Evolutionary conservation across 2,113 vertebrate species (phyloP).

Genomic region (Actenoides lindsayi): DNA sequence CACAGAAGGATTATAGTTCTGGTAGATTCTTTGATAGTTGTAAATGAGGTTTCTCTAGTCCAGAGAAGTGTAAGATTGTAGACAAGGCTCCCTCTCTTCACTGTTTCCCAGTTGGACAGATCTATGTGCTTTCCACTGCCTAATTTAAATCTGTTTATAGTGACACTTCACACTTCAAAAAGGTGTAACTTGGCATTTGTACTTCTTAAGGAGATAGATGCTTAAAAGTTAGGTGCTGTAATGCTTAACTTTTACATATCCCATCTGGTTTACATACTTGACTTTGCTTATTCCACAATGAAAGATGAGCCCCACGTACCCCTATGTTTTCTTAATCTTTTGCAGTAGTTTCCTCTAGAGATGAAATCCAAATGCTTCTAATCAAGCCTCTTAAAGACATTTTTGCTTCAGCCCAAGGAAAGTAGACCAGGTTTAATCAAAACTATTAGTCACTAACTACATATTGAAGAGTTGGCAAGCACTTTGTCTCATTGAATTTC

Average conservation of each 20-base stretch:
- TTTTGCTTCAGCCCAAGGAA: neutral
- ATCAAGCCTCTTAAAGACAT: neutral
- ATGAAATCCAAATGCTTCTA: neutral
- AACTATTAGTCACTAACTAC: neutral
- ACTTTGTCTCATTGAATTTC: neutral
- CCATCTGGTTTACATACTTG: neutral
- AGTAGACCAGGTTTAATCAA: slow-evolving; percentile 6
- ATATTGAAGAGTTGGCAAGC: neutral
- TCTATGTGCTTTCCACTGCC: neutral
- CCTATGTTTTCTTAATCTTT: neutral
- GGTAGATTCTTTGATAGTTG: neutral
- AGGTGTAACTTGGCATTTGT: neutral
- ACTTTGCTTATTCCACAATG: neutral
- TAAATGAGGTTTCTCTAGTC: neutral
- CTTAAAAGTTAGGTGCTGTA: neutral
- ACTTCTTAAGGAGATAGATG: neutral
- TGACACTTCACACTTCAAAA: neutral
- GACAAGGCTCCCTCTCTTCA: neutral
- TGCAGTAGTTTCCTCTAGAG: neutral
- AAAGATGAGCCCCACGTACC: neutral
- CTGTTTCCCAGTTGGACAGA: neutral
- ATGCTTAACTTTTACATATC: neutral
- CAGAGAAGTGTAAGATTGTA: neutral
- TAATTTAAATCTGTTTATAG: neutral
- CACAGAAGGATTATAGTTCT: neutral